Percentiles rank a stretch among this genome's conserved stretches.
Conservation (phyloP, 53 echinoderm and acorn worm genomes). For the Paracentrotus lividus region DNA sequence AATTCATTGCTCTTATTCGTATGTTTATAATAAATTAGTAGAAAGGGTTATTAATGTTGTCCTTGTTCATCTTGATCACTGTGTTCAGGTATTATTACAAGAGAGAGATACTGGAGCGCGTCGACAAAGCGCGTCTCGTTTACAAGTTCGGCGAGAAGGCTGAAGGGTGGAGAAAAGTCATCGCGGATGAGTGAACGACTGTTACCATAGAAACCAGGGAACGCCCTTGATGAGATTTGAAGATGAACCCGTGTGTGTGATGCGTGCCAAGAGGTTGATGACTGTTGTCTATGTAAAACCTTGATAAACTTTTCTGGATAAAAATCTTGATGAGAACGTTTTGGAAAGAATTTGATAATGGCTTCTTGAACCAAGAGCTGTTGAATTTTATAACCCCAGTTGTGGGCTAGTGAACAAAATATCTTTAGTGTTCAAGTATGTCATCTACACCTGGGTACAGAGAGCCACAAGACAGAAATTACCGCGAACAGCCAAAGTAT, state of each 20-base stretch:
- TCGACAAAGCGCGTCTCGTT: constrained; percentile 92
- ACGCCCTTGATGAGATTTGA: neutral
- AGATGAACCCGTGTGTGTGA: neutral
- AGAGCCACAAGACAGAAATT: too few species aligned
- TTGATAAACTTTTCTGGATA: constrained; percentile 2
- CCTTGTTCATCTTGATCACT: neutral
- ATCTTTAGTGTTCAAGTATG: too few species aligned
- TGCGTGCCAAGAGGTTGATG: neutral
- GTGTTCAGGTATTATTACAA: constrained; percentile 94
- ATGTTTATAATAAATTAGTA: too few species aligned
- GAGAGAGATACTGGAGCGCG: constrained; percentile 90
- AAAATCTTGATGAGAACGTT: neutral
- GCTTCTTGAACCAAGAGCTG: too few species aligned
- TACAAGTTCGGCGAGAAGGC: constrained; percentile 98
- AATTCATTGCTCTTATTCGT: too few species aligned
- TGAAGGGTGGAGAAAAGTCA: constrained; percentile 86
- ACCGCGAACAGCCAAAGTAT: too few species aligned
- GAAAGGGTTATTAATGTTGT: neutral
- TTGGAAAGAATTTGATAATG: too few species aligned
- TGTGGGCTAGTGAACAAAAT: too few species aligned
- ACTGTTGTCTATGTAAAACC: neutral
- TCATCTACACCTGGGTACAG: too few species aligned
- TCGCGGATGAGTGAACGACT: constrained; percentile 60
- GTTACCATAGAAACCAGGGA: neutral
- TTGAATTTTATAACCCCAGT: too few species aligned